These are phyloP conservation scores for Trimorus sp. DNA, from an alignment of 2,888 invertebrate species.

Conservation along the genomic window DNA sequence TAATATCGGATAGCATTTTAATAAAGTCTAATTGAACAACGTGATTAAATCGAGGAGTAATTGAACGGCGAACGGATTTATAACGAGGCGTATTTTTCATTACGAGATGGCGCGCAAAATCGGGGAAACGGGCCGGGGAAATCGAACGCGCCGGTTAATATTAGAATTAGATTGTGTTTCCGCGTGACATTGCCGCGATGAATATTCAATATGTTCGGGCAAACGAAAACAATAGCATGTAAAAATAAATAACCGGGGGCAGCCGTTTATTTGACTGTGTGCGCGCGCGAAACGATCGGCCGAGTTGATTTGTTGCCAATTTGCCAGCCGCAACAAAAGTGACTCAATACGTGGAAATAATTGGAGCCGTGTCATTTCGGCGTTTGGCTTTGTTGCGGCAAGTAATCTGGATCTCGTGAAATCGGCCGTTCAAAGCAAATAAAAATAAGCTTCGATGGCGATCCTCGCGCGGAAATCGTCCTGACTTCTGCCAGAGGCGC, in stretches of 20 bases:
- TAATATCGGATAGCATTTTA: constrained; percentile 29
- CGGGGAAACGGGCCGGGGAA: background rate
- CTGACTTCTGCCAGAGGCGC: constrained; percentile 26
- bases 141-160: constrained; percentile 15
- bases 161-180: constrained; percentile 20
- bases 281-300: constrained; percentile 16
- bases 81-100: constrained; percentile 25
- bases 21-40: constrained; percentile 37
- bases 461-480: constrained; percentile 33
- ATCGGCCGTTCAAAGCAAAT: constrained; percentile 50
- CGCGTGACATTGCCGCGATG: constrained; percentile 13
- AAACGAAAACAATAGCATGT: constrained; percentile 35
- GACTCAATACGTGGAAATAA: constrained; percentile 48
- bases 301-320: constrained; percentile 52
- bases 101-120: background rate
- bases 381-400: constrained; percentile 44
- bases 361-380: constrained; percentile 55
- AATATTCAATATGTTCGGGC: constrained; percentile 30
- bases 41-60: constrained; percentile 28
- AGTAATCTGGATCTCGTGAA: constrained; percentile 57
- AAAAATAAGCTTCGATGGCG: constrained; percentile 45
- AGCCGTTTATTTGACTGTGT: constrained; percentile 38
- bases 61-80: constrained; percentile 17
- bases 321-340: constrained; percentile 44
- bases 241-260: constrained; percentile 38